These are phyloP conservation scores for Tinea semifulvella DNA, from an alignment of 2,888 invertebrate species.

Conservation along the genomic window DNA sequence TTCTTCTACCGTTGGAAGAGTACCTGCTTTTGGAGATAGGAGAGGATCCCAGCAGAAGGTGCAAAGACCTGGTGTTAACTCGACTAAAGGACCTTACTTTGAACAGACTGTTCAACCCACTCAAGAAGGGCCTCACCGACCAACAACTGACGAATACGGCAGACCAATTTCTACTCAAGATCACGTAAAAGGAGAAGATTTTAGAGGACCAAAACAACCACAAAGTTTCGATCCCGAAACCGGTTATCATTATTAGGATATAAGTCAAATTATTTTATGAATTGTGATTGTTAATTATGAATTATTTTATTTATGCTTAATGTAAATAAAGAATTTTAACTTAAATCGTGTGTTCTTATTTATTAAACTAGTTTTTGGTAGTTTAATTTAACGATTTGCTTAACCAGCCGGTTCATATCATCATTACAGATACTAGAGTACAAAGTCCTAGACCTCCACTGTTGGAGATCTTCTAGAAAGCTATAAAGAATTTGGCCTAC, in stretches of 20 bases:
- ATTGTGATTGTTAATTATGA: not conserved
- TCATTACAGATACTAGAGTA: too few species aligned
- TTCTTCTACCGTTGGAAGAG: not conserved
- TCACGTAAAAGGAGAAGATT: constrained; percentile 37
- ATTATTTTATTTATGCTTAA: constrained; percentile 4
- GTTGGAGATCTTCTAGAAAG: too few species aligned
- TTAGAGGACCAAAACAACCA: constrained; percentile 41
- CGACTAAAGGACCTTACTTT: not conserved
- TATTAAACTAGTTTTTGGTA: not conserved
- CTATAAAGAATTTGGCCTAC: too few species aligned
- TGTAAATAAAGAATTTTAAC: not conserved
- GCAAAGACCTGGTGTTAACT: not conserved
- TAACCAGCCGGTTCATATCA: too few species aligned
- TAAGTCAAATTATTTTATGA: not conserved
- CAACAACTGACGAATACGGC: constrained; percentile 16
- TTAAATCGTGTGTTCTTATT: not conserved
- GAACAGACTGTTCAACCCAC: not conserved
- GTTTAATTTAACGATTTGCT: too few species aligned
- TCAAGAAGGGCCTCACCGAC: not conserved
- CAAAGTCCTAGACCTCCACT: too few species aligned
- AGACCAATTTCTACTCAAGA: constrained; percentile 14
- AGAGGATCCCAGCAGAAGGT: not conserved
- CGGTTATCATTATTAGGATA: constrained; percentile 44
- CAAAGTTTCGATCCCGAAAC: constrained; percentile 38
- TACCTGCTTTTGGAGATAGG: not conserved